phyloP scores from a whole-genome alignment of 2,888 invertebrate genomes.

The Auanema freiburgensis region DNA sequence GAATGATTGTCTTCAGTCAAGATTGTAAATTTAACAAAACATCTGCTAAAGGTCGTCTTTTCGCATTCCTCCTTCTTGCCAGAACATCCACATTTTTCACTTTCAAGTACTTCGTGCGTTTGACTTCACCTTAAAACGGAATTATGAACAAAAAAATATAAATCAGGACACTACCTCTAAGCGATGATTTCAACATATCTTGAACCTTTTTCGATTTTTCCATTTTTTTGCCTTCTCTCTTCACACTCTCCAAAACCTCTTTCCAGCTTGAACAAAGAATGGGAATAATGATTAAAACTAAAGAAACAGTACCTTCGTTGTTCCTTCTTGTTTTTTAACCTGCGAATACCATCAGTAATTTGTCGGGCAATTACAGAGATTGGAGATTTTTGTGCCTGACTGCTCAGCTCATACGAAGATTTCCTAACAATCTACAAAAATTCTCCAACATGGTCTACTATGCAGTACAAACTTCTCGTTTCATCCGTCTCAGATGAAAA shows the following conservation, averaged over 20 bases:
- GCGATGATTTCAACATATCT: constrained; percentile 21
- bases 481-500: no score
- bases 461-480: no score
- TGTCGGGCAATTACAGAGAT: constrained; percentile 26
- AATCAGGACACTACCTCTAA: no score
- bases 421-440: constrained; percentile 8
- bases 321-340: constrained; percentile 33
- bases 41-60: constrained; percentile 11
- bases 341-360: constrained; percentile 27
- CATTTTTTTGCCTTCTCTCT: constrained; percentile 21
- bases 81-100: constrained; percentile 11
- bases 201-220: constrained; percentile 25
- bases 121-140: no score
- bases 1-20: no score
- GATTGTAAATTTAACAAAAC: not conserved
- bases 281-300: not conserved
- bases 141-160: no score
- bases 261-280: constrained; percentile 21
- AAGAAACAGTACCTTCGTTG: constrained; percentile 11
- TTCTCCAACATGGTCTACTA: not conserved
- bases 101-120: not conserved
- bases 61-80: not conserved
- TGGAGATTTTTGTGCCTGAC: constrained; percentile 18
- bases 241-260: constrained; percentile 28
- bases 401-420: constrained; percentile 11